phyloP scores from a whole-genome alignment of 2,113 vertebrate species.

The Eleginops maclovinus region DNA sequence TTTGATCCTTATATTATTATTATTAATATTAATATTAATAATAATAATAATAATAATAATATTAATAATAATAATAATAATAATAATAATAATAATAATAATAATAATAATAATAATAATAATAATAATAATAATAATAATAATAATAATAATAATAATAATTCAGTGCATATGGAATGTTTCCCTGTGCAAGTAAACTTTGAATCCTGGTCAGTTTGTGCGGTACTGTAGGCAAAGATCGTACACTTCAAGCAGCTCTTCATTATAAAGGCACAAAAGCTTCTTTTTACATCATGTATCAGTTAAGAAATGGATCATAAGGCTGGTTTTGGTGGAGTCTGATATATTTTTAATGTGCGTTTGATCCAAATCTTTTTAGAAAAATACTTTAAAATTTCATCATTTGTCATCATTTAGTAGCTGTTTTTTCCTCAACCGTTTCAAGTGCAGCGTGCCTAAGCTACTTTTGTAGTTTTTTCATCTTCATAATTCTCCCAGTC shows the following conservation, averaged over 20 bases:
- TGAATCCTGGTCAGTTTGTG: conserved; percentile 8
- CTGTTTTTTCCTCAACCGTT: not conserved
- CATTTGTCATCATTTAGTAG: not conserved
- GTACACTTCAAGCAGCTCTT: conserved; percentile 10
- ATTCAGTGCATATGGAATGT: conserved; percentile 5
- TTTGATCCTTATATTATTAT: not conserved
- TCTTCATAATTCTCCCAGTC: not conserved
- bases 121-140: not conserved
- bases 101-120: too few relatives aligned
- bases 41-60: not conserved
- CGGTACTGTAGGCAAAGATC: not conserved
- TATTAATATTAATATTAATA: too few relatives aligned
- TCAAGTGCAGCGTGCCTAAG: conserved; percentile 37
- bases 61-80: not conserved
- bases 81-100: conserved; percentile 1
- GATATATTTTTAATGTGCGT: not conserved
- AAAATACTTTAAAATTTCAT: not conserved
- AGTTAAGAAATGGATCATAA: not conserved
- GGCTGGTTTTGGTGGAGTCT: conserved; percentile 1
- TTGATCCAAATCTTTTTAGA: not conserved
- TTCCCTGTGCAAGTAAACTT: conserved; percentile 32
- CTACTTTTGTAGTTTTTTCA: too few relatives aligned
- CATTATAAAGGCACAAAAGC: conserved; percentile 55
- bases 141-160: not conserved
- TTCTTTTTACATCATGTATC: not conserved